These are phyloP conservation scores for Ophiothrix spiculata DNA, from an alignment of 35 echinoderm and acorn worm genomes.

Conservation along the genomic window DNA sequence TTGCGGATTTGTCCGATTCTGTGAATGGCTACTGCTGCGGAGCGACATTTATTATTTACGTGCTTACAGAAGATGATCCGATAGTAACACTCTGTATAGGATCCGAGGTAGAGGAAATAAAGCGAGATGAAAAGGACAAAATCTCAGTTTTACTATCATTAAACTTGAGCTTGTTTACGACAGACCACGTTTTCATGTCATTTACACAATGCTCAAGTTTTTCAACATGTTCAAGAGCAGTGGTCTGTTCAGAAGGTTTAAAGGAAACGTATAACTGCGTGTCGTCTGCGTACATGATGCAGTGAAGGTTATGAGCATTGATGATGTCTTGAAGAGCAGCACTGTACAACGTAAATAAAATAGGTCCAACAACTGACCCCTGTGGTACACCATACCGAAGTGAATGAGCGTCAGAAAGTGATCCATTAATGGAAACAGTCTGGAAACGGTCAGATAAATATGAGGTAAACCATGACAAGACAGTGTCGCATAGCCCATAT, in stretches of 20 bases:
- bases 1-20: too few species aligned
- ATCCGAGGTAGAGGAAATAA: too few species aligned
- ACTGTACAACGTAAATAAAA: neutral
- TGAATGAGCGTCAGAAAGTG: neutral
- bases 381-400: neutral
- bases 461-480: neutral
- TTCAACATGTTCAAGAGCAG: too few species aligned
- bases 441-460: neutral
- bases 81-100: too few species aligned
- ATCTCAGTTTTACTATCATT: neutral
- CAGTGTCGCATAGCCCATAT: slow-evolving; percentile 34
- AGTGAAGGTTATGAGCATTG: neutral
- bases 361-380: neutral
- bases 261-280: neutral
- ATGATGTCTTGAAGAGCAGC: neutral
- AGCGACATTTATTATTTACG: too few species aligned
- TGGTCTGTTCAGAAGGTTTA: too few species aligned
- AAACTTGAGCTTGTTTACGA: too few species aligned
- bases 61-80: too few species aligned
- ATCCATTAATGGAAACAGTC: neutral
- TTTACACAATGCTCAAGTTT: neutral
- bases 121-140: neutral
- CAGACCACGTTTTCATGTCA: neutral
- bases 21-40: too few species aligned
- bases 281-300: neutral